A percentile compares a stretch with the other conserved stretches of the same genome.
These are phyloP conservation scores for Trichopria drosophilae DNA, from an alignment of 2,888 invertebrate species.

Conservation along the genomic window DNA sequence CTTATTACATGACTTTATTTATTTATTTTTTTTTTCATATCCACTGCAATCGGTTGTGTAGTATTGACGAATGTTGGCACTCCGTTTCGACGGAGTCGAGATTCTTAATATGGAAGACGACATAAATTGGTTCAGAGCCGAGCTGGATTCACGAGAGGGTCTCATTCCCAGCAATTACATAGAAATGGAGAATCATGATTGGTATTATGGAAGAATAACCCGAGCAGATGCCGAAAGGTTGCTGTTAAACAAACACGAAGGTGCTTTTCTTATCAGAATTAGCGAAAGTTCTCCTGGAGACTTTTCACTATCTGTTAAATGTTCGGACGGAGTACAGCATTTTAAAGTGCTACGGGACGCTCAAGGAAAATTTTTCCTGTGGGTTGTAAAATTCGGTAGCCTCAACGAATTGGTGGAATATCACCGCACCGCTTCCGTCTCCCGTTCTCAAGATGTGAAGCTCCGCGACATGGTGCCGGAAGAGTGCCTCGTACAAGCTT, in stretches of 20 bases:
- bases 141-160: conserved; percentile 95
- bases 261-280: conserved; percentile 97
- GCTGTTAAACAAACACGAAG: conserved; percentile 93
- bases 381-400: conserved; percentile 99
- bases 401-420: conserved; percentile 98
- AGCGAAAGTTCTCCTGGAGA: conserved; percentile 99
- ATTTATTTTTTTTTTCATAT: no score
- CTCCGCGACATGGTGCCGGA: conserved; percentile 93
- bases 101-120: conserved; percentile 99
- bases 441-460: conserved; percentile 95
- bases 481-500: conserved; percentile 94
- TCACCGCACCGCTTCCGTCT: conserved; percentile 95
- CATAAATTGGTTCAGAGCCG: conserved; percentile 99
- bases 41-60: no score
- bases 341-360: conserved; percentile 97
- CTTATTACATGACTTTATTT: no score
- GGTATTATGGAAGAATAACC: conserved; percentile 98
- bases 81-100: no score
- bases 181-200: conserved; percentile 97
- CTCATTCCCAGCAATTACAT: conserved; percentile 99
- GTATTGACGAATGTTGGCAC: no score
- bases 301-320: conserved; percentile 98
- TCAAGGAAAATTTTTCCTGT: conserved; percentile 97
- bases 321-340: conserved; percentile 94
- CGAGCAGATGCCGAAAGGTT: conserved; percentile 96